phyloP scores from a whole-genome alignment of 2,888 invertebrate genomes.

The Zaprionus lineosus region DNA sequence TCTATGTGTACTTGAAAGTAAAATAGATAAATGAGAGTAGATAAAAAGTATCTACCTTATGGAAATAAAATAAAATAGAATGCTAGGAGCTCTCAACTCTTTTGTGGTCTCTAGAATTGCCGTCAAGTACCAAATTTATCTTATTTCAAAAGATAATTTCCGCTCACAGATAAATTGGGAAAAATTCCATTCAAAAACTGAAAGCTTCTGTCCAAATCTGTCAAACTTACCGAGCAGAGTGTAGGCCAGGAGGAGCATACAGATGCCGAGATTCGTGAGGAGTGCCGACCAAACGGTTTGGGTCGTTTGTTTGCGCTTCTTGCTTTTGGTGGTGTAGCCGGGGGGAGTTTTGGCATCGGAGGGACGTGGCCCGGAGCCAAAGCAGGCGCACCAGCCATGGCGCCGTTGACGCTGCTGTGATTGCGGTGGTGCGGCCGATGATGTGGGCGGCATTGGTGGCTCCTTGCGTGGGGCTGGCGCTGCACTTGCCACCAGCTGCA shows the following conservation, averaged over 20 bases:
- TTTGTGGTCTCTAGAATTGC: too few relatives aligned
- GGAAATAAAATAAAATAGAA: too few relatives aligned
- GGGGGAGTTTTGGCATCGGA: slow-evolving; percentile 59
- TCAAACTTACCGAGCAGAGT: slow-evolving; percentile 87
- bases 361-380: slow-evolving; percentile 35
- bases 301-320: slow-evolving; percentile 65
- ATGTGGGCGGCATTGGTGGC: slow-evolving; percentile 35
- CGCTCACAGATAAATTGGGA: too few relatives aligned
- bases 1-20: too few relatives aligned
- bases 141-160: too few relatives aligned
- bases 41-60: too few relatives aligned
- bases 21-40: too few relatives aligned
- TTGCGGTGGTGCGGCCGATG: slow-evolving; percentile 33
- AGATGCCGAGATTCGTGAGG: slow-evolving; percentile 92
- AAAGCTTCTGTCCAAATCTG: too few relatives aligned
- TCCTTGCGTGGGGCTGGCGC: slow-evolving; percentile 45
- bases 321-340: slow-evolving; percentile 58
- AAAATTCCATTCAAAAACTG: too few relatives aligned
- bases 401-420: slow-evolving; percentile 58
- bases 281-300: slow-evolving; percentile 86
- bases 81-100: too few relatives aligned
- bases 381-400: slow-evolving; percentile 63
- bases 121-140: too few relatives aligned
- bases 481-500: slow-evolving; percentile 51
- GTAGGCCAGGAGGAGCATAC: slow-evolving; percentile 91